phyloP scores from a whole-genome alignment of 2,113 vertebrate species.

The Todiramphus chloris region DNA sequence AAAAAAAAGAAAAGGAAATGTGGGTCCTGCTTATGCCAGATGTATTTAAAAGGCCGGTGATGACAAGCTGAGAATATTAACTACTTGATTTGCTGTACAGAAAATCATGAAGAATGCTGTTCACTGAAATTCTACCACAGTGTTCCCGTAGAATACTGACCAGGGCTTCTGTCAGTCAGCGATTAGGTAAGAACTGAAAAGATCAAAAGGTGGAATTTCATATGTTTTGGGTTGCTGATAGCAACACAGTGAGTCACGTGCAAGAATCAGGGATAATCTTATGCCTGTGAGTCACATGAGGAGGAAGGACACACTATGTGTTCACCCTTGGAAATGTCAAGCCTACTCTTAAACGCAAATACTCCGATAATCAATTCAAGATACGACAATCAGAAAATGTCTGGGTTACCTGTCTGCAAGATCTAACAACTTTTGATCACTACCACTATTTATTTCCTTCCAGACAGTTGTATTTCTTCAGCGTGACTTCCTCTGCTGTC shows the following conservation, averaged over 20 bases:
- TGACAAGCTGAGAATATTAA: background rate
- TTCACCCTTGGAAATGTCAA: background rate
- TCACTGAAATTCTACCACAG: background rate
- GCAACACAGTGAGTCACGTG: accelerated
- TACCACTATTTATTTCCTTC: background rate
- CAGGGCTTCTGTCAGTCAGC: background rate
- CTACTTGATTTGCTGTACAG: background rate
- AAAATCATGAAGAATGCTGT: background rate
- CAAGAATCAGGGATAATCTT: background rate
- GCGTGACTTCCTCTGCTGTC: background rate
- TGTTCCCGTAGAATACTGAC: background rate
- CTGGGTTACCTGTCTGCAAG: background rate
- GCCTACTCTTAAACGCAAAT: background rate
- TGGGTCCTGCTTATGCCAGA: background rate
- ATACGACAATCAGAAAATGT: background rate
- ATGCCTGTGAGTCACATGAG: background rate
- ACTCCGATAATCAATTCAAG: too few species aligned
- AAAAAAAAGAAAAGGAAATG: background rate
- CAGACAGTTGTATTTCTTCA: background rate
- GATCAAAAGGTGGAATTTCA: background rate
- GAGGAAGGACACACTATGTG: background rate
- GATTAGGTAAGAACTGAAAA: background rate
- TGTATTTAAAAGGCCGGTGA: background rate
- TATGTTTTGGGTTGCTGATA: background rate
- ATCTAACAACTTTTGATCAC: background rate